Evolutionary conservation across 2,113 vertebrate species (phyloP), one percentile per base, ranked within the genome.

Genomic region (Spilogale gracilis): DNA sequence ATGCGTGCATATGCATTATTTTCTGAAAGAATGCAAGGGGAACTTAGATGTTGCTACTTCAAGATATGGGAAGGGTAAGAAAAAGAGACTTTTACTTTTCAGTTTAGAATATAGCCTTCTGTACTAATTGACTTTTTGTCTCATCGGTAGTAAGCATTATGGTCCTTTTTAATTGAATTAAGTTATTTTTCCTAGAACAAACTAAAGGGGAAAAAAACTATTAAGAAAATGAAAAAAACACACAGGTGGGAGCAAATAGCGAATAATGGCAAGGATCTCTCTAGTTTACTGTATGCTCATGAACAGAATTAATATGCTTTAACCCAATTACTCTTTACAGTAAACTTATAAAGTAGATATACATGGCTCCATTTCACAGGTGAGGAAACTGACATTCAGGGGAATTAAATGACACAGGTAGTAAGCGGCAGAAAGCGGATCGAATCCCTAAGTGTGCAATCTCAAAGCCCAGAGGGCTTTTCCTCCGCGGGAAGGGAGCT

Each of bases 141-240:
- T 96, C 67, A 67, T 21, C 43, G 45, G 56, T 83, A 92, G 18
- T 74, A 67, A 95, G 25, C 6, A 38, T 71, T 38, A 74, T 14
- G 52, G 32, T 82, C 38, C 20, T 91, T 94, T 89, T 71, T 13
- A 48, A 89, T 69, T 71, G 54, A 60, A 90, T 60, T 73, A 83
- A 73, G 8, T 52, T 97, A 65, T 89, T 95, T 79, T 83, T 56
- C 50, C 52, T 74, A 80, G 48, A 48, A 82, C 14, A 93, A 86
- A 96, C 58, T 56, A 21, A 65, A 87, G 73, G 17, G 71, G 21
- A 12, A 23, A 56, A 80, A 69, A 32, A 60, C 58, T 45, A 38
- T 78, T 63, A 71, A 63, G 45, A 80, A 95, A 93, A 96, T 25
- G 32, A 18, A 67, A 32, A 78, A 88, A 95, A 78, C 16, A 86